A percentile compares a stretch with the other conserved stretches of the same genome.
Evolutionary conservation across 2,797 vertebrate species (phyloP).

Genomic region (Mus minutoides): DNA sequence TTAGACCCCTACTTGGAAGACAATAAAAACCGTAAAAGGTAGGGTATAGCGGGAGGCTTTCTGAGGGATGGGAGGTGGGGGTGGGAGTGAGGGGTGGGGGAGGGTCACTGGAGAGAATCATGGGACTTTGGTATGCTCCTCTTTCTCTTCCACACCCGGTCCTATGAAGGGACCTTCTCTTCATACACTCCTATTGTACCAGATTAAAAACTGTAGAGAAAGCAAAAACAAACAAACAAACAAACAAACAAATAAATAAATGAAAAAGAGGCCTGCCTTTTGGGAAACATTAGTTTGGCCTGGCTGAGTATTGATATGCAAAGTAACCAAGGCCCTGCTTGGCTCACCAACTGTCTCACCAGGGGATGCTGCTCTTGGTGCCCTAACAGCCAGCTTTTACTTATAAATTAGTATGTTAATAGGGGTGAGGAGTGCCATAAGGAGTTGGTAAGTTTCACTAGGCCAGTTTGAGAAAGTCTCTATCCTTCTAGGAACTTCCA

Average conservation of each 20-base stretch:
- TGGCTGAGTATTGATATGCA: not conserved
- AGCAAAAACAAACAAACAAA: not conserved
- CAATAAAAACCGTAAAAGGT: not conserved
- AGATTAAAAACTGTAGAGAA: not conserved
- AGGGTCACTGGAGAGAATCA: too few relatives aligned
- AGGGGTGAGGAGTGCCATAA: too few relatives aligned
- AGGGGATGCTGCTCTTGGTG: not conserved
- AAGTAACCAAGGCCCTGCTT: not conserved
- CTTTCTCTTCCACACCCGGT: not conserved
- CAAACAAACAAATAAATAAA: too few relatives aligned
- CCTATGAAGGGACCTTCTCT: too few relatives aligned
- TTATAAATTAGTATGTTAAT: not conserved
- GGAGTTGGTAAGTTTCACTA: not conserved
- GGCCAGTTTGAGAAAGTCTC: not conserved
- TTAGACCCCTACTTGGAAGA: not conserved
- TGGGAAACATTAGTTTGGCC: not conserved
- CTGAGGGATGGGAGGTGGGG: not conserved
- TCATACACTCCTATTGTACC: not conserved
- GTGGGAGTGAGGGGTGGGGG: too few relatives aligned
- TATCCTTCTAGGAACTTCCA: not conserved
- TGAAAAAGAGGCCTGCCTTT: not conserved
- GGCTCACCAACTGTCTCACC: not conserved
- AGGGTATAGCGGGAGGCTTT: rapidly evolving
- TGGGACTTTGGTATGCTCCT: too few relatives aligned
- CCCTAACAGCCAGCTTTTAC: too few relatives aligned